A percentile compares a stretch with the other conserved stretches of the same genome.
Evolutionary conservation across 53 echinoderm and acorn worm species (phyloP).

Genomic region (Crossaster papposus): DNA sequence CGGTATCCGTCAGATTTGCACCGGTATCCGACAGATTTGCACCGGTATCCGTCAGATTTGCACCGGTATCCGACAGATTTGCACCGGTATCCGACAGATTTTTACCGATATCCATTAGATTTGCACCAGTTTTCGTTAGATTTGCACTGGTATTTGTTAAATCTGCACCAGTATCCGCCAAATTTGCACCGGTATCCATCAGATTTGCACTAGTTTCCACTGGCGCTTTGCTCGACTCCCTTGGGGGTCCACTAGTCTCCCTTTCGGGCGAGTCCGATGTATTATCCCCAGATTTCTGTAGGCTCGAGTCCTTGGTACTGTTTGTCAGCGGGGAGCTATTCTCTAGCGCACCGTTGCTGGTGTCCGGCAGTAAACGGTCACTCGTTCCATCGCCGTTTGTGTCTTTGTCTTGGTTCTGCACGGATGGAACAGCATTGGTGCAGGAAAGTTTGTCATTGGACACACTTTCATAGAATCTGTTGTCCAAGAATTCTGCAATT

Average conservation of each 20-base stretch:
- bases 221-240: not conserved
- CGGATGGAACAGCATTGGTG: not conserved
- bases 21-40: not conserved
- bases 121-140: not conserved
- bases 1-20: not conserved
- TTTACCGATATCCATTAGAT: not conserved
- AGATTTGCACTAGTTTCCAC: not conserved
- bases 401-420: slow-evolving; percentile 42
- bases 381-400: slow-evolving; percentile 30
- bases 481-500: slow-evolving; percentile 13
- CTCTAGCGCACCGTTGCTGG: slow-evolving; percentile 43
- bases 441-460: slow-evolving; percentile 16
- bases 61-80: not conserved
- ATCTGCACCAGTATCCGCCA: not conserved
- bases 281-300: not conserved
- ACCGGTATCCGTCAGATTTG: not conserved
- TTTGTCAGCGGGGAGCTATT: slow-evolving; percentile 27
- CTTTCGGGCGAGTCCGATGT: not conserved
- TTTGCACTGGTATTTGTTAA: not conserved
- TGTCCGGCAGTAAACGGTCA: slow-evolving; percentile 43
- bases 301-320: not conserved
- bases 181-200: not conserved
- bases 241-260: slow-evolving; percentile 1
- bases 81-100: too few relatives aligned
- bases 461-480: slow-evolving; percentile 9